Evolutionary conservation across 1,140 invertebrate genomes (phyloP).

Genomic region (Lysiphlebus fabarum): DNA sequence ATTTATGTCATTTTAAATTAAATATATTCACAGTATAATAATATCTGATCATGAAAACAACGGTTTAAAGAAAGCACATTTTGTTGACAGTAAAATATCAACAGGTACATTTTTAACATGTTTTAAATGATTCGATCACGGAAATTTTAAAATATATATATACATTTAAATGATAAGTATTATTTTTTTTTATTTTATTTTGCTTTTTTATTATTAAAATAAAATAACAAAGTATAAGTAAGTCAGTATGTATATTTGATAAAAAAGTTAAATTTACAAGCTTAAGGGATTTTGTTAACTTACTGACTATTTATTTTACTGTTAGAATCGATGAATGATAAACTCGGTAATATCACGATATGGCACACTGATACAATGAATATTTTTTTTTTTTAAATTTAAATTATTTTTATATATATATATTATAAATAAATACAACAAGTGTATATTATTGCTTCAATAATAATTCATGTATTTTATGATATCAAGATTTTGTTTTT

Average conservation of each 20-base stretch:
- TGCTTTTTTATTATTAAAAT: no score
- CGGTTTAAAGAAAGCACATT: slow-evolving; percentile 47
- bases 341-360: slow-evolving; percentile 42
- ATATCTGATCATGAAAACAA: slow-evolving; percentile 50
- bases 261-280: no score
- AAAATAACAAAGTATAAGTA: no score
- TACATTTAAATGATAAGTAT: no score
- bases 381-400: neutral
- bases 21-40: slow-evolving; percentile 32
- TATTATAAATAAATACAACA: no score
- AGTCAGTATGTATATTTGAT: no score
- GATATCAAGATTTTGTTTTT: no score
- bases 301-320: slow-evolving; percentile 33
- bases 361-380: slow-evolving; percentile 41
- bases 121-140: slow-evolving; percentile 44
- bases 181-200: no score
- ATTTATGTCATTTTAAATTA: neutral
- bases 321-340: slow-evolving; percentile 52
- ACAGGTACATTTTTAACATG: slow-evolving; percentile 47
- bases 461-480: no score
- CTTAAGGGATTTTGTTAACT: neutral
- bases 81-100: slow-evolving; percentile 55
- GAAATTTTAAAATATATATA: slow-evolving; percentile 20
- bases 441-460: no score
- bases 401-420: no score